These are phyloP conservation scores for Xenopus laevis DNA, from an alignment of 2,113 vertebrate species.

Conservation along the genomic window DNA sequence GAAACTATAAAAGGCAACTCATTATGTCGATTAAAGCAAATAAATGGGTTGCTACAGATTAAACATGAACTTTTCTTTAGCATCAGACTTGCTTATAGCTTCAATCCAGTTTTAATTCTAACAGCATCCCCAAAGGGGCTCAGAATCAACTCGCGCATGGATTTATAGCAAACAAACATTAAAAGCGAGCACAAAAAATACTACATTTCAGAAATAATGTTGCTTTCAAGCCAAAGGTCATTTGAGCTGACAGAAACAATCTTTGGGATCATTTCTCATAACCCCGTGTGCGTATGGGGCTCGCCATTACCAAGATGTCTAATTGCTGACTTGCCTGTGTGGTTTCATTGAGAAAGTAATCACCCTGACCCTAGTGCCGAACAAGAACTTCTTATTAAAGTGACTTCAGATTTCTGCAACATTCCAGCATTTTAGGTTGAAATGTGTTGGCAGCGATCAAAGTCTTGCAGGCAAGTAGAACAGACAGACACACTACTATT, in stretches of 20 bases:
- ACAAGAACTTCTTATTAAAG: conserved; percentile 45
- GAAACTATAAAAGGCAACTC: too few species aligned
- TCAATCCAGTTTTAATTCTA: too few species aligned
- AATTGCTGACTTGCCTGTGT: conserved; percentile 50
- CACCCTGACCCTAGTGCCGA: conserved; percentile 56
- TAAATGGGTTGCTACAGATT: too few species aligned
- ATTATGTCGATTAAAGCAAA: too few species aligned
- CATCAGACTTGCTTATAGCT: too few species aligned
- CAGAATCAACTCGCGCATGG: too few species aligned
- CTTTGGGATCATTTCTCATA: conserved; percentile 57
- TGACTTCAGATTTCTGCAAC: conserved; percentile 52
- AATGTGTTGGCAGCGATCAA: conserved; percentile 55
- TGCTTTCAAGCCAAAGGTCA: conserved; percentile 24
- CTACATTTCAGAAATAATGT: conserved; percentile 20
- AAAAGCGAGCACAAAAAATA: neutral
- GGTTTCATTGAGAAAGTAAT: conserved; percentile 42
- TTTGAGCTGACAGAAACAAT: conserved; percentile 30
- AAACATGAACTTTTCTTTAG: too few species aligned
- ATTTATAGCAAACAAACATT: too few species aligned
- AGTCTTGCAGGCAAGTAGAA: conserved; percentile 46
- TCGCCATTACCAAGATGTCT: conserved; percentile 45
- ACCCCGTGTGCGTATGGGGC: conserved; percentile 49
- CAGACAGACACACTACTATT: conserved; percentile 59
- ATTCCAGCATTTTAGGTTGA: conserved; percentile 65
- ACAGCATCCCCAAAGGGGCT: too few species aligned